These are phyloP conservation scores for Aeoliscus strigatus DNA, from an alignment of 2,797 vertebrate species.

Conservation along the genomic window DNA sequence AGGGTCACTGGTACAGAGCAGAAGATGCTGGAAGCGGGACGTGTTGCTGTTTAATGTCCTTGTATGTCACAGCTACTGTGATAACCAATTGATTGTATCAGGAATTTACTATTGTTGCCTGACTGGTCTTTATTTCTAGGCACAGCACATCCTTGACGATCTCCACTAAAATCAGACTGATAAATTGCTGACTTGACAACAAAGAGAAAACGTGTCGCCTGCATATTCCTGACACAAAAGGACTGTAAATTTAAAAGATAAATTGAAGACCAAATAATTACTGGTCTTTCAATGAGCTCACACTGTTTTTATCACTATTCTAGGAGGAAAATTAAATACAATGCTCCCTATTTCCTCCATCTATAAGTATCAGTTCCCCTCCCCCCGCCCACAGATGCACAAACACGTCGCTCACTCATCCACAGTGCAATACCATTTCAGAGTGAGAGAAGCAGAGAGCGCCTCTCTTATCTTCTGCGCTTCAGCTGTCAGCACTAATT, in stretches of 20 bases:
- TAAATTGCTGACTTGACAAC: not conserved
- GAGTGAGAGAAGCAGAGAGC: constrained; percentile 50
- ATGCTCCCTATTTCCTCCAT: constrained; percentile 44
- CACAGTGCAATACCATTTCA: constrained; percentile 63
- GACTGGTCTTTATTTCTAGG: too few species aligned
- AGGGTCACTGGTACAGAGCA: too few species aligned
- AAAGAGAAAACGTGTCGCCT: too few species aligned
- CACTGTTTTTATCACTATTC: constrained; percentile 36
- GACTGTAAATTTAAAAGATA: constrained; percentile 30
- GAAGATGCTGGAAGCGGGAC: too few species aligned
- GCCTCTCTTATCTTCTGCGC: constrained; percentile 73
- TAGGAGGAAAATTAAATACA: constrained; percentile 58
- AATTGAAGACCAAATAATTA: constrained; percentile 41
- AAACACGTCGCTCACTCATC: constrained; percentile 36
- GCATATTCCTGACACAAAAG: too few species aligned
- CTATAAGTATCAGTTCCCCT: constrained; percentile 45
- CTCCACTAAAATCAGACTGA: not conserved
- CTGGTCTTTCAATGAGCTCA: constrained; percentile 25
- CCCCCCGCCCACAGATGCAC: constrained; percentile 30
- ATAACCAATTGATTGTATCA: too few species aligned
- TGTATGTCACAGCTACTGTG: too few species aligned
- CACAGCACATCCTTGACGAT: not conserved
- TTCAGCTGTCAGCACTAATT: constrained; percentile 77
- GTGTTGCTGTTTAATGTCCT: too few species aligned
- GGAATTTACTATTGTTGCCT: too few species aligned